phyloP scores from a whole-genome alignment of 2,113 vertebrate species.

The Hylia prasina region DNA sequence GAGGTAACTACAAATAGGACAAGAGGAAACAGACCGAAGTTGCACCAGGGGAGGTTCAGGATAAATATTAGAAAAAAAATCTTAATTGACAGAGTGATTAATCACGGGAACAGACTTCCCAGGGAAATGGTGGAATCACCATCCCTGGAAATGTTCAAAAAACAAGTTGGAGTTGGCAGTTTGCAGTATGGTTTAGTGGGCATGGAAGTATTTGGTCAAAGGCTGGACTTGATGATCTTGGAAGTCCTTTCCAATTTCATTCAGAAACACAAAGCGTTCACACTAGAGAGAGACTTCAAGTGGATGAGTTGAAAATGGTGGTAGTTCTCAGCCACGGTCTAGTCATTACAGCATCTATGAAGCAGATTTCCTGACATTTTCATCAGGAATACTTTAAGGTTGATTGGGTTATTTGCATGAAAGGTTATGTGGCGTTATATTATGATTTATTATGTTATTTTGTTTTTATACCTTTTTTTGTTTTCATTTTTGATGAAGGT shows the following conservation, averaged over 20 bases:
- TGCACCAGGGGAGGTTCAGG: fast-evolving
- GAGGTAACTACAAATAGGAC: background rate
- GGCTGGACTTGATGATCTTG: background rate
- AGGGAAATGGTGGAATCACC: too few relatives aligned
- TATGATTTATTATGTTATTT: background rate
- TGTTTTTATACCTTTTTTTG: background rate
- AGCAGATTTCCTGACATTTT: background rate
- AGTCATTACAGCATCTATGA: background rate
- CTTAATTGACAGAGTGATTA: background rate
- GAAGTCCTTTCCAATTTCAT: background rate
- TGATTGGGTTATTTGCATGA: background rate
- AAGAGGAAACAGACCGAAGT: background rate
- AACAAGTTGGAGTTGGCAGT: background rate
- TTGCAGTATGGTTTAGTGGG: fast-evolving
- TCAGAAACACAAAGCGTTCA: background rate
- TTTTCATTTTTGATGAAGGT: background rate
- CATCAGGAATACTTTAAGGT: background rate
- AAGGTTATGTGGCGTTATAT: background rate
- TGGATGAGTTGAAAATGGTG: background rate
- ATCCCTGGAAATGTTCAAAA: background rate
- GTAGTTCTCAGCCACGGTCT: background rate
- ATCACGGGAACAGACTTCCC: background rate
- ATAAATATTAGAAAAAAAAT: background rate
- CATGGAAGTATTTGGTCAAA: background rate
- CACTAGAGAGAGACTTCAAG: background rate